Conservation (phyloP, 2,797 vertebrate species). For the Hemitrygon akajei region DNA sequence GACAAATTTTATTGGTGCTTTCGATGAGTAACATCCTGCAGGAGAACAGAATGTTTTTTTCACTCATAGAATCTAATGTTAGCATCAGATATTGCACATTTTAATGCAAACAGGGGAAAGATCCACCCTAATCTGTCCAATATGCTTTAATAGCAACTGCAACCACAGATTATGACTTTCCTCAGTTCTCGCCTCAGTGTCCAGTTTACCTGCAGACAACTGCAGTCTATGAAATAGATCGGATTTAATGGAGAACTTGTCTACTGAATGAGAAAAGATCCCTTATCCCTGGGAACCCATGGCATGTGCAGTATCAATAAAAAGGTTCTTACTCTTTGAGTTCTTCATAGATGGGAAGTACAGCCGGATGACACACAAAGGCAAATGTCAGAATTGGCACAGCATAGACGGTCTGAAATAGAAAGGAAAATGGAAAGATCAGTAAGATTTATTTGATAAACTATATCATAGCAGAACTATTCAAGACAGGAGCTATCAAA, state of each 20-base stretch:
- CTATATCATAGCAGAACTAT: too few species aligned
- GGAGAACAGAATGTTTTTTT: conserved; percentile 24
- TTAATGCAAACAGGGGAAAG: neutral
- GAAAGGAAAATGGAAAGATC: neutral
- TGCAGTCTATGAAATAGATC: neutral
- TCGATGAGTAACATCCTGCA: neutral
- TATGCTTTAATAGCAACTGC: neutral
- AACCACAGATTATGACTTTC: too few species aligned
- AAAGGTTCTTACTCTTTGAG: conserved; percentile 74
- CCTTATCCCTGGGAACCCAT: neutral
- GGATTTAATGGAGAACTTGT: neutral
- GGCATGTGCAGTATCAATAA: neutral
- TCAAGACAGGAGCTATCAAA: too few species aligned
- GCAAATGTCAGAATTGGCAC: conserved; percentile 92
- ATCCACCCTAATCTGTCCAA: neutral
- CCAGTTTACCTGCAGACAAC: neutral
- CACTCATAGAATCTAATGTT: neutral
- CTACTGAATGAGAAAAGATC: neutral
- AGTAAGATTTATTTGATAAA: neutral
- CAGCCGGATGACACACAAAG: conserved; percentile 92
- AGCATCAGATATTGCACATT: neutral
- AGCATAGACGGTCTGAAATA: conserved; percentile 85
- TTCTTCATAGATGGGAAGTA: conserved; percentile 95
- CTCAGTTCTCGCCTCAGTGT: neutral
- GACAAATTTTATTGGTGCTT: conserved; percentile 30